Percentiles rank a stretch among this genome's conserved stretches.
Evolutionary conservation across 2,888 invertebrate species (phyloP).

Genomic region (Halictus ligatus): DNA sequence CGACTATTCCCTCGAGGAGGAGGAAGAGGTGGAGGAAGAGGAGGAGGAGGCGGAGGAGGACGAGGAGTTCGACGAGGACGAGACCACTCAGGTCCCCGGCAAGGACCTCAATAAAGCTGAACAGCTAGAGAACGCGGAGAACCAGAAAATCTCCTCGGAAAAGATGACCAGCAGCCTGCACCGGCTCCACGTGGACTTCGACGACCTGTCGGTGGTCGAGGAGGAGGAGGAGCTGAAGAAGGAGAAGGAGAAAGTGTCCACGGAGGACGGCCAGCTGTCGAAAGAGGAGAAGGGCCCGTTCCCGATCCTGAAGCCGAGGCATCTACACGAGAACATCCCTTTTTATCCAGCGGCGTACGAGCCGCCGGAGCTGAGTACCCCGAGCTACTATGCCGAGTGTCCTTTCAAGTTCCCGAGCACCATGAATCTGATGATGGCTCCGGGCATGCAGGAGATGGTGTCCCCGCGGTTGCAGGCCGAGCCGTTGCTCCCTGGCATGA

Average conservation of each 20-base stretch:
- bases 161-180: constrained; percentile 78
- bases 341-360: constrained; percentile 68
- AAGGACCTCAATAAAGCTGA: constrained; percentile 74
- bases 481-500: constrained; percentile 49
- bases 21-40: constrained; percentile 75
- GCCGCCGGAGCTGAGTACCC: constrained; percentile 62
- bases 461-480: constrained; percentile 70
- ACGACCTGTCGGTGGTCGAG: constrained; percentile 91
- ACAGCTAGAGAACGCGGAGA: constrained; percentile 81
- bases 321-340: constrained; percentile 69
- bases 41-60: constrained; percentile 62
- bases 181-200: constrained; percentile 85
- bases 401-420: constrained; percentile 77
- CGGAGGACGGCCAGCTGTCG: constrained; percentile 36
- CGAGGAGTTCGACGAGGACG: constrained; percentile 74
- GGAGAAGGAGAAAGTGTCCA: constrained; percentile 68
- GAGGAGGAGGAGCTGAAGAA: constrained; percentile 86
- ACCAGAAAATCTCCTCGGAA: constrained; percentile 85
- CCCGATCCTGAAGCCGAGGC: constrained; percentile 53
- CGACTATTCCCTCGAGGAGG: constrained; percentile 74
- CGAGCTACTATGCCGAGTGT: constrained; percentile 75
- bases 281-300: constrained; percentile 50
- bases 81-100: constrained; percentile 79
- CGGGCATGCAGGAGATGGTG: constrained; percentile 54
- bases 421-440: constrained; percentile 52